Evolutionary conservation across 2,797 vertebrate genomes (phyloP), one percentile per base, ranked within the genome.

Genomic region (Botia almorhae): DNA sequence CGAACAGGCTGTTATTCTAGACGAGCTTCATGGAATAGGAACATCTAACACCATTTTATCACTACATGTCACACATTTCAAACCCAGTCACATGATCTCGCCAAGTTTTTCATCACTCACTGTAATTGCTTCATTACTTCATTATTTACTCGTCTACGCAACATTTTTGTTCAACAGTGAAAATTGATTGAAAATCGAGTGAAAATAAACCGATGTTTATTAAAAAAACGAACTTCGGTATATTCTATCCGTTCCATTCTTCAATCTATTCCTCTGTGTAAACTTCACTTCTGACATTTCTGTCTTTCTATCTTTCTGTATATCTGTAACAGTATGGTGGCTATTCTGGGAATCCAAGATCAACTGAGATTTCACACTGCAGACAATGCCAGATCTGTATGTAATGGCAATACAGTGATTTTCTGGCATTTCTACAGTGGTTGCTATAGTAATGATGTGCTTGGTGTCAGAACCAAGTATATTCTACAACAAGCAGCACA

Each of bases 401-500:
- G 36, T 48, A 58, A 80, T 33, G 21, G 36, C 26, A 33, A 80
- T 58, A 65, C 0, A 74, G 51, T 65, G 3, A 19, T 80, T 73
- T 58, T 67, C 17, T 46, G 69, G 21, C 21, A 80, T 65, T 12
- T 73, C 61, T 48, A 71, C 69, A 79, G 63, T 43, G 16, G 60
- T 17, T 77, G 50, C 17, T 29, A 69, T 26, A 46, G 65, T 14
- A 69, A 68, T 56, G 70, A 33, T 19, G 51, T 48, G 21, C 50
- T 46, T 46, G 19, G 61, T 79, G 68, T 36, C 69, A 65, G 69
- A 11, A 46, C 6, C 56, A 61, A n/a, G n/a, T 48, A 55, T 65
- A 46, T 50, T 50, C 14, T 50, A 68, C 33, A 56, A 68, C 61
- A 58, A 74, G 50, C 50, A 73, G 16, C 12, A 73, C n/a, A 67